Evolutionary conservation across 1,140 invertebrate species (phyloP).

Genomic region (Ruditapes philippinarum): DNA sequence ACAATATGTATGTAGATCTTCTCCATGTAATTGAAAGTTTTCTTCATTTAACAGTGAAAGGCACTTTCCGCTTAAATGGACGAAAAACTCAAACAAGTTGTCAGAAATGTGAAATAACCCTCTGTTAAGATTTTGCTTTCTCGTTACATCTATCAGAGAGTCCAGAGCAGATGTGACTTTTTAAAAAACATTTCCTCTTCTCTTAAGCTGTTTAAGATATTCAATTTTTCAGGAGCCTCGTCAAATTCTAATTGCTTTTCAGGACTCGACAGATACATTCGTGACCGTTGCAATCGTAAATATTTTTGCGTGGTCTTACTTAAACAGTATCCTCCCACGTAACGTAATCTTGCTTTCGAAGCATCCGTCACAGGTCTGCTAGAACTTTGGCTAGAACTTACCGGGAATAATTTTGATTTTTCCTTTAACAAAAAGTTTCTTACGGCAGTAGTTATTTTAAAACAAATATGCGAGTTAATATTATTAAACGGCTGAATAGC

Average conservation of each 20-base stretch:
- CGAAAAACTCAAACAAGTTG: background rate
- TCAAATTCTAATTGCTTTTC: background rate
- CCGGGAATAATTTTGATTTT: slow-evolving; percentile 22
- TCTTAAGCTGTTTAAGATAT: slow-evolving; percentile 21
- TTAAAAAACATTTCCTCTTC: slow-evolving; percentile 25
- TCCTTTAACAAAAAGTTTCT: slow-evolving; percentile 35
- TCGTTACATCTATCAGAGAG: slow-evolving; percentile 22
- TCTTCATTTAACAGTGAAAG: background rate
- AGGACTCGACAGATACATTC: background rate
- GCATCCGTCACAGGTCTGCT: background rate
- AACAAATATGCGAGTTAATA: background rate
- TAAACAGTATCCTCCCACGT: slow-evolving; percentile 43
- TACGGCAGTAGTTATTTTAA: background rate
- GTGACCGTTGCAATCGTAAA: background rate
- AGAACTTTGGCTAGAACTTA: background rate
- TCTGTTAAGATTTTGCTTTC: slow-evolving; percentile 5
- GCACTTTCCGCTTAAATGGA: background rate
- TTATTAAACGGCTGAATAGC: background rate
- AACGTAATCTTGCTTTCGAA: slow-evolving; percentile 1
- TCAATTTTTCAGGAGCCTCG: background rate
- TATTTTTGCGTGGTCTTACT: slow-evolving; percentile 4
- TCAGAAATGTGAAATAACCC: slow-evolving; percentile 19
- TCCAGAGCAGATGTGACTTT: background rate
- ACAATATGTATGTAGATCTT: background rate
- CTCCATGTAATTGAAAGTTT: background rate